Evolutionary conservation across 2,113 vertebrate genomes (phyloP).

Genomic region (Lamprologus sp.): DNA sequence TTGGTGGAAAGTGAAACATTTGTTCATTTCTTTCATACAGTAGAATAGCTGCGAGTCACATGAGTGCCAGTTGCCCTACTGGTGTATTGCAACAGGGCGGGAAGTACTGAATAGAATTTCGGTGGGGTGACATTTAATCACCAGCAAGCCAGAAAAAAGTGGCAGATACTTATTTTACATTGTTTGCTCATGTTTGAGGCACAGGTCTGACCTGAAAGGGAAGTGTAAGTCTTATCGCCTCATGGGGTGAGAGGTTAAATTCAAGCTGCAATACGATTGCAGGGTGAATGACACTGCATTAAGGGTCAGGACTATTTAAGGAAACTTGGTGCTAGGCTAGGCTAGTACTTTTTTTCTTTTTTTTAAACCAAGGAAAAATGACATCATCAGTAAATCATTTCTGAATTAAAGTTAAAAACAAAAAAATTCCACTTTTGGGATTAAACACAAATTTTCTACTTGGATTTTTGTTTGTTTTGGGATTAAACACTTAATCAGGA

Average conservation of each 20-base stretch:
- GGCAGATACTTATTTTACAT: not conserved
- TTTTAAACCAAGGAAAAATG: not conserved
- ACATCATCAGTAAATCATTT: not conserved
- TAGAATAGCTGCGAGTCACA: slow-evolving; percentile 63
- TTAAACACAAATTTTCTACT: not conserved
- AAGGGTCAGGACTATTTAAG: not conserved
- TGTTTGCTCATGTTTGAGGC: slow-evolving; percentile 5
- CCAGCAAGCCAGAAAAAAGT: not conserved
- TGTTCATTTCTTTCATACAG: slow-evolving; percentile 65
- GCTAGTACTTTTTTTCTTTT: not conserved
- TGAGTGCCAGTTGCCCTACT: slow-evolving; percentile 21
- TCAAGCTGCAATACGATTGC: slow-evolving; percentile 3
- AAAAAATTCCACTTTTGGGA: not conserved
- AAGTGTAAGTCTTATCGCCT: not conserved
- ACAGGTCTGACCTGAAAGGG: not conserved
- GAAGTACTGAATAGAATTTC: slow-evolving; percentile 5
- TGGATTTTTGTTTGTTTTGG: not conserved
- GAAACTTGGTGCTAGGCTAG: not conserved
- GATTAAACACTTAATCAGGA: not conserved
- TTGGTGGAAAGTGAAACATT: slow-evolving; percentile 69
- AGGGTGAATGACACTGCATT: slow-evolving; percentile 6
- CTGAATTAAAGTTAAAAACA: not conserved
- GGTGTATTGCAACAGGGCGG: slow-evolving; percentile 3
- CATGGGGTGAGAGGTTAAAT: slow-evolving; percentile 10
- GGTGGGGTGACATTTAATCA: not conserved